Base-by-base conservation (phyloP, 1,140 invertebrate species). In the Drosophila funebris region DNA sequence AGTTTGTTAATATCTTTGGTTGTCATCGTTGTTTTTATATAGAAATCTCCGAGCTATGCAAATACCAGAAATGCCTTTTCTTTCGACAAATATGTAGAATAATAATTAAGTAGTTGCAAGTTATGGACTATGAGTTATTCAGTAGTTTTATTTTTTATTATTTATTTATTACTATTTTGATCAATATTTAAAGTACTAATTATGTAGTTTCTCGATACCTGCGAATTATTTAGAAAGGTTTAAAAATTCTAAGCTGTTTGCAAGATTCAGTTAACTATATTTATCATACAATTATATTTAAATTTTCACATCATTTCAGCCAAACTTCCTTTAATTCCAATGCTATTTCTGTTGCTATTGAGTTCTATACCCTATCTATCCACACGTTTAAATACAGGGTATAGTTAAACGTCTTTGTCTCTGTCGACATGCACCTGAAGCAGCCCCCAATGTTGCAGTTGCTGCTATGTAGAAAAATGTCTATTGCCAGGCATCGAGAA, bases 361-460 rank as follows among this genome's bases (percentile, higher is more conserved):
- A 4, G 0, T 0, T 33, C 8, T 3, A 41, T 41, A 31, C 22
- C 16, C 9, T 27, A 43, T 22, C 4, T 41, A 27, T 13, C 11
- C 11, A 24, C 5, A 11, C 6, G 6, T 5, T 14, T 50, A 2
- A 11, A 8, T 33, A 20, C 36, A 57, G 61, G 61, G 61, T 57
- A 66, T 41, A 27, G 7, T 4, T 46, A 56, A 39, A 29, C 31
- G 8, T 54, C n/a, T 18, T 27, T n/a, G 3, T 37, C 36, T 16
- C 24, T 29, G 1, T 5, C 14, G 37, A 36, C 24, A 66, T 77
- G 77, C 81, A 85, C 82, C 82, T 85, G 82, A 85, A 76, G 39
- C 24, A 62, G 31, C 52, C 46, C 53, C 33, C 43, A 27, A 58
- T n/a, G 36, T 37, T 56, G 39, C 18, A 29, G 33, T 31, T 3